Base-by-base conservation (phyloP, 2,797 vertebrate genomes). In the Paratrypauchen microcephalus region DNA sequence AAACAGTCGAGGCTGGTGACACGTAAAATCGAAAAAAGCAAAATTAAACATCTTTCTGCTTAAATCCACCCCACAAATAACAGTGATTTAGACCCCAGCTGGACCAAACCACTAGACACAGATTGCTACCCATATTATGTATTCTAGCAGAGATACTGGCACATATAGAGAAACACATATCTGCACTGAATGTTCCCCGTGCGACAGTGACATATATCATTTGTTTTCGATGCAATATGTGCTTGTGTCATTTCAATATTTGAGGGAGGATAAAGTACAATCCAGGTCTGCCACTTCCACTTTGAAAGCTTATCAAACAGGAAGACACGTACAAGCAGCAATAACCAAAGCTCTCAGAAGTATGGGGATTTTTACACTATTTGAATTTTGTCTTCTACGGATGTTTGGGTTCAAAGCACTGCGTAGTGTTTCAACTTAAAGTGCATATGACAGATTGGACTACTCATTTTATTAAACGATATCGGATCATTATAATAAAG, bases 1-100 rank as follows among this genome's bases (percentile, higher is more conserved):
- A 82, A 86, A 84, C 63, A 74, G 76, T 71, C 52, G 55, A 45
- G 75, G 79, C 78, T 59, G 19, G 55, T 61, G 65, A 71, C 39
- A 62, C 71, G 74, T 65, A 23, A 57, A 39, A 48, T 70, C 78
- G 58, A n/a, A 60, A 45, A 68, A 64, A 74, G 71, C 60, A 68
- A 21, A 58, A 19, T 70, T 48, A 48, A 15, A 54, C 74, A 76
- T 70, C 47, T 61, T 68, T 60, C 7, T 55, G 52, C 65, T 66
- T 39, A 66, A 55, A 66, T 54, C 65, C 50, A 66, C 30, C 69
- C n/a, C 73, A 63, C 65, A 56, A 73, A 70, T 62, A 54, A 71
- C 19, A 56, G 18, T 57, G 32, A 6, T 66, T 55, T 36, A 36
- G 26, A 36, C n/a, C 30, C 52, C 30, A 66, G 52, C 65, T 66